Evolutionary conservation across 2,888 invertebrate species (phyloP).

Genomic region (Mamestra brassicae): DNA sequence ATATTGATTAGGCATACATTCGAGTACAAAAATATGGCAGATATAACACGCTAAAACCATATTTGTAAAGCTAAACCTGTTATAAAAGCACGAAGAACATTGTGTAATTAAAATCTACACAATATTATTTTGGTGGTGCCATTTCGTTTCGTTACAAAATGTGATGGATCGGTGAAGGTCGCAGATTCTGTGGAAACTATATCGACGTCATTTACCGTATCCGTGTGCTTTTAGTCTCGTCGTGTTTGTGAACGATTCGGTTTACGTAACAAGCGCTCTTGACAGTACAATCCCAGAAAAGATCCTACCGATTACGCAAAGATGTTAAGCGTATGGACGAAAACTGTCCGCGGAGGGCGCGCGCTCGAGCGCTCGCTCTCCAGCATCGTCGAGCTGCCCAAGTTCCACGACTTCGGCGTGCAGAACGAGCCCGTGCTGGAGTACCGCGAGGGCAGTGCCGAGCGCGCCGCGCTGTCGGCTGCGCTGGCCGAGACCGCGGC

Average conservation of each 20-base stretch:
- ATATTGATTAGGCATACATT: not conserved
- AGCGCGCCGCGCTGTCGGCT: slow-evolving; percentile 93
- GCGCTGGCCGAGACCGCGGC: slow-evolving; percentile 92
- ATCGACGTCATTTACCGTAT: slow-evolving; percentile 63
- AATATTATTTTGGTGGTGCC: slow-evolving; percentile 53
- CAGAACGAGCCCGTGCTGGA: slow-evolving; percentile 95
- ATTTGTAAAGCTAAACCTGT: not conserved
- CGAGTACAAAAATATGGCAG: slow-evolving; percentile 8
- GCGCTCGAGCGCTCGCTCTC: slow-evolving; percentile 86
- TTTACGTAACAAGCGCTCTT: slow-evolving; percentile 70
- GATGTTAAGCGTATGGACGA: slow-evolving; percentile 76
- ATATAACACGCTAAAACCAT: slow-evolving; percentile 2
- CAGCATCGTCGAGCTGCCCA: slow-evolving; percentile 92
- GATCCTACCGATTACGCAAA: slow-evolving; percentile 52
- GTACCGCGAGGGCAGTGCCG: slow-evolving; percentile 96
- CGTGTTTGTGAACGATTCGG: slow-evolving; percentile 56
- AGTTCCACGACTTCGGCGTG: slow-evolving; percentile 92
- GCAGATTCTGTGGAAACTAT: slow-evolving; percentile 63
- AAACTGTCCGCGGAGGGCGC: slow-evolving; percentile 91
- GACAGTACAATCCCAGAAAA: slow-evolving; percentile 55
- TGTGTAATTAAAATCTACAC: slow-evolving; percentile 16
- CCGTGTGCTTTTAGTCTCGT: slow-evolving; percentile 56
- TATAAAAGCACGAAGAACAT: slow-evolving; percentile 12
- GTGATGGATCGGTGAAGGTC: slow-evolving; percentile 82
- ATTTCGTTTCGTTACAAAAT: slow-evolving; percentile 88